These are phyloP conservation scores for Percopsis transmontana DNA, from an alignment of 2,113 vertebrate species.

Conservation along the genomic window DNA sequence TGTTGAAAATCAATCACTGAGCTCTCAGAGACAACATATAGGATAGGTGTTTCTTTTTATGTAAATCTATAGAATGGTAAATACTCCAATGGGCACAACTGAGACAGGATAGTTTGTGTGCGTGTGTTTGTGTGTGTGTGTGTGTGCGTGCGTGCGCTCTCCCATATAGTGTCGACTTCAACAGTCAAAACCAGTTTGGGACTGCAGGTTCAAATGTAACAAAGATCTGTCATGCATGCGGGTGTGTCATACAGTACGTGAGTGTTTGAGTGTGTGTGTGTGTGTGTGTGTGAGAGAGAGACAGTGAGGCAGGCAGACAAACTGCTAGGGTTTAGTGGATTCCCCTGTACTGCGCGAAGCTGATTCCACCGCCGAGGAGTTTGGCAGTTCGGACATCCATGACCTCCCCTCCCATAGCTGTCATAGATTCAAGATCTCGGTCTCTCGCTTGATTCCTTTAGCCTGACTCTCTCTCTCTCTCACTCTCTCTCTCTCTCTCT, in stretches of 20 bases:
- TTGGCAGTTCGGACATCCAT: no score
- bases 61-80: no score
- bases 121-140: no score
- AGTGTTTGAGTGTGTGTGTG: slow-evolving; percentile 15
- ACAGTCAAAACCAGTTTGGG: neutral
- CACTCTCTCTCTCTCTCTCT: neutral
- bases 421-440: neutral
- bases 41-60: neutral
- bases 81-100: no score
- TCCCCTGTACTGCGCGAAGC: neutral
- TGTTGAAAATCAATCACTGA: slow-evolving; percentile 18
- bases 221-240: neutral
- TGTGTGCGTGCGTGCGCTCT: no score
- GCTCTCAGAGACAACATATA: neutral
- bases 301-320: neutral
- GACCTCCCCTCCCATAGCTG: neutral
- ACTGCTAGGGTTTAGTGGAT: neutral
- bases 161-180: no score
- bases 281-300: neutral
- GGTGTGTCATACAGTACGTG: neutral
- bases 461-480: slow-evolving; percentile 17
- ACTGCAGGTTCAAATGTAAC: neutral
- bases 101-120: no score
- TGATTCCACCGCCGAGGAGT: neutral
- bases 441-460: no score